Evolutionary conservation across 2,888 invertebrate species (phyloP).

Genomic region (Furcula furcula): DNA sequence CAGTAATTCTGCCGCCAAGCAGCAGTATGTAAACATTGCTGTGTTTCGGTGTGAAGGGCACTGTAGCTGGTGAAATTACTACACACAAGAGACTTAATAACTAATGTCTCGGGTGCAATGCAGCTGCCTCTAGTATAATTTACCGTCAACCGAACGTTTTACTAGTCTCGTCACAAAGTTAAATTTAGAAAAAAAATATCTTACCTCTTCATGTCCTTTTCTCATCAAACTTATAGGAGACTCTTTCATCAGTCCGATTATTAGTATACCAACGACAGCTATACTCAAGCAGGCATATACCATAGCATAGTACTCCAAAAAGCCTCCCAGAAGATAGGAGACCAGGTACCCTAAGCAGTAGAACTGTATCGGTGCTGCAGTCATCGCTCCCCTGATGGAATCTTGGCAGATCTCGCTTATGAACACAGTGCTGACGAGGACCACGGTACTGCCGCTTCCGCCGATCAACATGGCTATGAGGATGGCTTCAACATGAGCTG

Average conservation of each 20-base stretch:
- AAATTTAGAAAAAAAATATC: too few species aligned
- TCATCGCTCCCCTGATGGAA: slow-evolving; percentile 57
- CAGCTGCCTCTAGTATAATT: too few species aligned
- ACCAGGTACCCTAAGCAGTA: slow-evolving; percentile 53
- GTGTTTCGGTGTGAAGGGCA: too few species aligned
- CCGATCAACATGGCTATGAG: slow-evolving; percentile 49
- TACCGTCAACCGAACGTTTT: too few species aligned
- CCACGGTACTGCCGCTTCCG: slow-evolving; percentile 45
- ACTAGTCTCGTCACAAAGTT: too few species aligned
- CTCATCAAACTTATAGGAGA: slow-evolving; percentile 57
- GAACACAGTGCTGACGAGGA: slow-evolving; percentile 49
- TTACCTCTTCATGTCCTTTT: slow-evolving; percentile 50
- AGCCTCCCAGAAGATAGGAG: slow-evolving; percentile 56
- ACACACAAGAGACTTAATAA: too few species aligned
- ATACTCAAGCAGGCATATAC: slow-evolving; percentile 44
- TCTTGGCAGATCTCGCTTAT: slow-evolving; percentile 60
- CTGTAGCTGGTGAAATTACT: too few species aligned
- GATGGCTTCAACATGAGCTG: slow-evolving; percentile 46
- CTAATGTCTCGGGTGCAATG: too few species aligned
- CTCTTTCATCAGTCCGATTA: slow-evolving; percentile 45
- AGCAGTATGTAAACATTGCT: too few species aligned
- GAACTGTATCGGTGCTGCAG: slow-evolving; percentile 48
- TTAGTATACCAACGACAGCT: slow-evolving; percentile 30
- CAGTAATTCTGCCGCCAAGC: too few species aligned
- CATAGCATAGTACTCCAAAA: slow-evolving; percentile 45